Evolutionary conservation across 1,140 invertebrate genomes (phyloP), one percentile per base, ranked within the genome.

Genomic region (Apis mellifera): DNA sequence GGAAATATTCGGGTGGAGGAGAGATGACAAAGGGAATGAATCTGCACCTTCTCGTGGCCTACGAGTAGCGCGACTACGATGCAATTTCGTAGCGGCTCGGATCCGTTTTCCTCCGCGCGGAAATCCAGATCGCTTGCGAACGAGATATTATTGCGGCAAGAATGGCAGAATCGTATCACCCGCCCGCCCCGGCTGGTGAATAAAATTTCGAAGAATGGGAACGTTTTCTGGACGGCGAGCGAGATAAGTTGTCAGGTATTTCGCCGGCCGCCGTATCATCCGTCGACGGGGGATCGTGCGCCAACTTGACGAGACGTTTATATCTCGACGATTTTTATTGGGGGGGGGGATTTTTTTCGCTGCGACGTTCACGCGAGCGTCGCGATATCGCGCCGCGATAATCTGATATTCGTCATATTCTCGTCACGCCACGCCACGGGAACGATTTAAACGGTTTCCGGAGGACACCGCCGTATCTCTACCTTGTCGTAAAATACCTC

Each of bases 1-100:
- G 86, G 83, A 92, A 92, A 93, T 92, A 92, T 91, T 92, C 90
- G 89, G 89, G 89, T 89, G 62, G 78, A 82, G 81, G 79, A 82
- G 74, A 78, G 74, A n/a, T n/a, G n/a, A n/a, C n/a, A n/a, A n/a
- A n/a, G n/a, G n/a, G n/a, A n/a, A n/a, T n/a, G n/a, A n/a, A n/a
- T n/a, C n/a, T n/a, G n/a, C n/a, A n/a, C 65, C 74, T 57, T 64
- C 59, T 69, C 54, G 9, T 11, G 54, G 17, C 50, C n/a, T 52
- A 17, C 23, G 23, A 32, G 26, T 60, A n/a, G n/a, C n/a, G 26
- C 54, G 48, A 66, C 50, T 62, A 26, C 50, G 50, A 84, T 84
- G 77, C 70, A 83, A 87, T 87, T 86, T 84, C 77, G 26, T 26
- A n/a, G n/a, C n/a, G n/a, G 60, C 62, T 42, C 59, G 12, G 55